Evolutionary conservation across 2,888 invertebrate species (phyloP), one percentile per base, ranked within the genome.

Genomic region (Alentia gelatinosa): DNA sequence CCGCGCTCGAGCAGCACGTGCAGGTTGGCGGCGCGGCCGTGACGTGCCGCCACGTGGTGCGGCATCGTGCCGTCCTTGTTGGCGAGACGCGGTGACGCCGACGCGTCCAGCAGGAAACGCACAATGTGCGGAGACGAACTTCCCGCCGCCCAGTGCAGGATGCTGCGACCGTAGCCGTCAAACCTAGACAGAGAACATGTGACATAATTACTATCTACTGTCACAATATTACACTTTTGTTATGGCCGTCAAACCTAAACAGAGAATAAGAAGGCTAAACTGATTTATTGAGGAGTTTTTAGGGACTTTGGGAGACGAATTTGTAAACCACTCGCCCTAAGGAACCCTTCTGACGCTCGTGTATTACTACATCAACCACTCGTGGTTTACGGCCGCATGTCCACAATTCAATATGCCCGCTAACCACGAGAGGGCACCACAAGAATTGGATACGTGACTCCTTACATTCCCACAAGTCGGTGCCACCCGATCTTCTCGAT

Each of bases 61-160:
- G 86, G 86, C 86, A 86, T 42, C 33, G 33, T 47, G 26, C 86
- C 86, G 1, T 26, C 35, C 30, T 47, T 42, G 47, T 42, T 47
- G 30, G 47, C 50, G 30, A 33, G 42, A 19, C 47, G 42, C 4
- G 86, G 86, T 15, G 86, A 86, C 26, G 86, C 86, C 1, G 30
- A 26, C 26, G n/a, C 7, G 42, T 42, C 50, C 33, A 86, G 26
- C 3, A 86, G 86, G 50, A 86, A 86, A 12, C 47, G 50, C 12
- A 86, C 42, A 26, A 33, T 47, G 42, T 86, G 33, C 4, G 86
- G 47, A 26, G 30, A 26, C 5, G 86, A 23, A n/a, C 33, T 33
- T 1, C 86, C 86, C 0, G 86, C 86, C 3, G 86, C 86, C 86
- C 86, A 86, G 86, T 86, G 86, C 1, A 86, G 86, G 47, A 86